phyloP scores from a whole-genome alignment of 2,113 vertebrate genomes.

The Conger conger region DNA sequence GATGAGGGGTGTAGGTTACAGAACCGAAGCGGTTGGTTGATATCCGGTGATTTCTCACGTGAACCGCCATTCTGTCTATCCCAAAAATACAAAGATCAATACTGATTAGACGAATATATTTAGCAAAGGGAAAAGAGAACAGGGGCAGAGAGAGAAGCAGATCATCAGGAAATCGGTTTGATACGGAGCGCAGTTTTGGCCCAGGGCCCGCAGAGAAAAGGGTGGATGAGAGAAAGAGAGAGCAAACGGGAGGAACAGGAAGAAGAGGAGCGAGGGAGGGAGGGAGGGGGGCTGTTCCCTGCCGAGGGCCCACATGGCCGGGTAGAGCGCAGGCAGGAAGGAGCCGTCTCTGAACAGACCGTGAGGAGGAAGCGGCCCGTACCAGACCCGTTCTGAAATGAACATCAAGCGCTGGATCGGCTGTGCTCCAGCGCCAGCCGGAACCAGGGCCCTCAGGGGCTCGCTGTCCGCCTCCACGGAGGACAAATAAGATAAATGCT shows the following conservation, averaged over 20 bases:
- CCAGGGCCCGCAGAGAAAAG: slow-evolving; percentile 23
- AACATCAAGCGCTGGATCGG: not conserved
- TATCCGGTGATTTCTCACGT: slow-evolving; percentile 11
- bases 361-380: slow-evolving; percentile 1
- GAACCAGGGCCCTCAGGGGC: not conserved
- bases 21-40: slow-evolving; percentile 14
- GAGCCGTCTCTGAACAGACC: slow-evolving; percentile 36
- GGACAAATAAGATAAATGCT: not conserved
- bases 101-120: slow-evolving; percentile 21
- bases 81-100: slow-evolving; percentile 22
- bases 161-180: slow-evolving; percentile 23
- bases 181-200: slow-evolving; percentile 13
- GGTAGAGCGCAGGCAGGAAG: slow-evolving; percentile 27
- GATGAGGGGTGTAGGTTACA: not conserved
- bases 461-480: not conserved
- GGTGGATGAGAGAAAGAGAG: not conserved
- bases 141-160: slow-evolving; percentile 4
- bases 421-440: not conserved
- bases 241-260: not conserved
- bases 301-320: not conserved
- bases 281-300: not conserved
- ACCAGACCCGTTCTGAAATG: not conserved
- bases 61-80: slow-evolving; percentile 24
- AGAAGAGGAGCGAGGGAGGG: slow-evolving; percentile 23
- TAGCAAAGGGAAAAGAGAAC: not conserved